Evolutionary conservation across 2,888 invertebrate genomes (phyloP).

Genomic region (Rhimphoctona megacephalus): DNA sequence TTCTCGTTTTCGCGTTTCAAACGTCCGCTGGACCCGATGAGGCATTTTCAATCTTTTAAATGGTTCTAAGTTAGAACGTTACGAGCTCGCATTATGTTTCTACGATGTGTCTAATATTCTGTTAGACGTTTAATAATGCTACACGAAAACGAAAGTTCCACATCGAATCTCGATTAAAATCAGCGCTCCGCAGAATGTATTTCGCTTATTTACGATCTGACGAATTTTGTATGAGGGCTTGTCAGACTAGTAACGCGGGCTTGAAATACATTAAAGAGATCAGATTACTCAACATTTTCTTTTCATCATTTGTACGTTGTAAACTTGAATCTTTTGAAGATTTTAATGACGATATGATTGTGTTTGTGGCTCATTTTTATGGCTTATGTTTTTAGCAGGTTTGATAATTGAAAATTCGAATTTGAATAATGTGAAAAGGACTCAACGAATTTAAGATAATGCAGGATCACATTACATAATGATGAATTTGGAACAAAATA

Average conservation of each 20-base stretch:
- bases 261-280: not conserved
- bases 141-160: constrained; percentile 46
- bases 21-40: constrained; percentile 36
- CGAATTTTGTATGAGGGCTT: constrained; percentile 9
- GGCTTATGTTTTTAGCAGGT: not conserved
- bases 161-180: constrained; percentile 44
- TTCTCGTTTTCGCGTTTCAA: constrained; percentile 28
- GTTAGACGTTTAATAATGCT: constrained; percentile 13
- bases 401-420: not conserved
- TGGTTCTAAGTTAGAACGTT: constrained; percentile 40
- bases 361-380: not conserved
- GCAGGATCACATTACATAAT: too few relatives aligned
- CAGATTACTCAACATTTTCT: not conserved
- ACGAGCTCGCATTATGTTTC: constrained; percentile 37
- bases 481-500: too few relatives aligned
- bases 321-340: not conserved
- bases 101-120: constrained; percentile 13
- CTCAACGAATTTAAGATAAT: too few relatives aligned
- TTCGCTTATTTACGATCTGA: constrained; percentile 5
- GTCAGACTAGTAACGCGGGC: not conserved
- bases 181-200: not conserved
- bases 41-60: constrained; percentile 43
- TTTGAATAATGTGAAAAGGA: not conserved
- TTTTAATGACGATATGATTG: not conserved
- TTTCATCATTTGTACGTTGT: not conserved